phyloP scores from a whole-genome alignment of 2,797 vertebrate species.

The Muraenolepis orangiensis region DNA sequence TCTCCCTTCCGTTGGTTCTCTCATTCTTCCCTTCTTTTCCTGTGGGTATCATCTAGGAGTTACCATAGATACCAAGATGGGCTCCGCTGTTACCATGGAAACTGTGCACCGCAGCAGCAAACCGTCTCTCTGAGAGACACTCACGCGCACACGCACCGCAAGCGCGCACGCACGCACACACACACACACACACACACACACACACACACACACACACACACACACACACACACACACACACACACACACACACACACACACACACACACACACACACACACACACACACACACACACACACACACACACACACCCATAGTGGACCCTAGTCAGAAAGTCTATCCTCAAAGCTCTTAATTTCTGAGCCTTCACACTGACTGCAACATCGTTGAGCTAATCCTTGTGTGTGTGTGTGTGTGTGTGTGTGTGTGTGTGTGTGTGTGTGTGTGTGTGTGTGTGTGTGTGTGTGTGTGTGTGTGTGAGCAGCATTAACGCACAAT shows the following conservation, averaged over 20 bases:
- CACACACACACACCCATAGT: constrained; percentile 29
- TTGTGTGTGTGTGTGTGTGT: too few relatives aligned
- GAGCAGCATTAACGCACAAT: too few relatives aligned
- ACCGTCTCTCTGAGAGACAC: constrained; percentile 20
- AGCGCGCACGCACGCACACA: neutral
- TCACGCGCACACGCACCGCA: constrained; percentile 16
- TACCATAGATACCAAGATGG: constrained; percentile 78
- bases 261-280: neutral
- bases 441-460: too few relatives aligned
- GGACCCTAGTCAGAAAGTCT: constrained; percentile 62
- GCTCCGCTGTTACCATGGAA: constrained; percentile 75
- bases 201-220: neutral
- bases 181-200: neutral
- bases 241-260: neutral
- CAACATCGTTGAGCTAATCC: too few relatives aligned
- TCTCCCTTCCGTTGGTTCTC: neutral
- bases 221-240: neutral
- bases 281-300: constrained; percentile 18
- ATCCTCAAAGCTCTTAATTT: constrained; percentile 55
- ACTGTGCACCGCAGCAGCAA: constrained; percentile 67
- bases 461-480: too few relatives aligned
- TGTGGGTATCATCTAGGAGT: constrained; percentile 68
- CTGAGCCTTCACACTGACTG: constrained; percentile 40
- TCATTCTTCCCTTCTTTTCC: constrained; percentile 38
- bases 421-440: too few relatives aligned